Base-by-base conservation (phyloP, 2,113 vertebrate genomes). In the Ceuthmochares aereus region DNA sequence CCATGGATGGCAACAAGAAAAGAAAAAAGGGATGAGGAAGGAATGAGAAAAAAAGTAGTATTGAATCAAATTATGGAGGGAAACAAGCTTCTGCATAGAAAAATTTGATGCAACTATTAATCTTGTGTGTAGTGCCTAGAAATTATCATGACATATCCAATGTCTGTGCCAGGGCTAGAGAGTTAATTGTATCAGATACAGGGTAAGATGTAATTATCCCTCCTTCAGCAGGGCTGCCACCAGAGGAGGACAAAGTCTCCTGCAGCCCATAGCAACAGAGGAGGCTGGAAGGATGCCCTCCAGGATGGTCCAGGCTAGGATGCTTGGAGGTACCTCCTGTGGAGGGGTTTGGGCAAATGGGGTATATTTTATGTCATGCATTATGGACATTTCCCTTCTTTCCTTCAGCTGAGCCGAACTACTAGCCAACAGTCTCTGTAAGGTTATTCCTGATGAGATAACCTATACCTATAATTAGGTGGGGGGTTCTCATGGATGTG, bases 21-120 rank as follows among this genome's bases (percentile, higher is more conserved):
- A 34, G 62, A 70, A 73, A 52, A 64, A 32, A 87, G 23, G 73
- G 69, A 59, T 21, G 36, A 40, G 45, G 26, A 66, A 64, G 59
- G 63, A 66, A 55, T 42, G 82, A 83, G 63, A 10, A 45, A 58
- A 83, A 83, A 82, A 74, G 4, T 32, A 74, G 17, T 30, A 45
- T 22, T 81, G 68, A 72, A 90, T 88, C 9, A 37, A 68, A 64
- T 64, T 56, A 40, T 37, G 30, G 88, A 87, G 56, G 29, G 84
- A 88, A 95, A 62, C 3, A 68, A 66, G 64, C 37, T 85, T 73
- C 29, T 80, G 11, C 14, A 19, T 14, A 59, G 82, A 18, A 21
- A 40, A 22, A 75, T 81, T 67, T 56, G 93, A 70, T 86, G 23
- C 54, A 94, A 54, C 29, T 70, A 77, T 55, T 91, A n/a, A 70